These are phyloP conservation scores for Brachionichthys hirsutus DNA, from an alignment of 2,113 vertebrate genomes.

Conservation along the genomic window DNA sequence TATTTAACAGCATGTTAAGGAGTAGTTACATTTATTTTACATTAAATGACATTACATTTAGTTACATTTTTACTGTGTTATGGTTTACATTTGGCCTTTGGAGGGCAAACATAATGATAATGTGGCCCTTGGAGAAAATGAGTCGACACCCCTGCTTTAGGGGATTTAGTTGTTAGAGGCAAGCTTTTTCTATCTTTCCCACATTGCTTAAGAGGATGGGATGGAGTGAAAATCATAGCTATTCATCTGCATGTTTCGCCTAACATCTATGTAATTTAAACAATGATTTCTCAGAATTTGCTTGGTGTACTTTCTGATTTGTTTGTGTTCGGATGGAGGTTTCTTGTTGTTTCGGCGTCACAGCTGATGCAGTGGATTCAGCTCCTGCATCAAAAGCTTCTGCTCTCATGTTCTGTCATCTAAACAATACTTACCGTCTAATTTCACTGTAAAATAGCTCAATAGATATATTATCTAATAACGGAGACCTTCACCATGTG, in stretches of 20 bases:
- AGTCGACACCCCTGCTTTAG: no score
- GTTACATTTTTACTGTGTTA: no score
- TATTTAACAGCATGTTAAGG: no score
- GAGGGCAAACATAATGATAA: no score
- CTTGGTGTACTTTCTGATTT: background rate
- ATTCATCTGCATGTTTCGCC: background rate
- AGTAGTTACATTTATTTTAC: no score
- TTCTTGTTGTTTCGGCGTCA: background rate
- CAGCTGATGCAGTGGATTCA: background rate
- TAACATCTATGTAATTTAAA: background rate
- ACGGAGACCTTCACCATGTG: conserved; percentile 13
- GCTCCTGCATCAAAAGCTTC: conserved; percentile 1
- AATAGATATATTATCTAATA: conserved; percentile 24
- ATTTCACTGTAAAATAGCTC: conserved; percentile 26
- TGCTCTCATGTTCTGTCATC: background rate
- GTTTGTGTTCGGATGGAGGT: no score
- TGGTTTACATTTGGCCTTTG: no score
- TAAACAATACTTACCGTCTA: conserved; percentile 13
- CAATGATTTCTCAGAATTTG: background rate
- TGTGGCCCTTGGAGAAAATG: no score
- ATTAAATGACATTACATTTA: no score
- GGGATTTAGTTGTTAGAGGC: no score
- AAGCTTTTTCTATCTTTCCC: background rate
- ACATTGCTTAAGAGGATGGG: background rate
- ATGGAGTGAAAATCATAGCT: background rate